Percentiles rank a stretch among this genome's conserved stretches.
Evolutionary conservation across 2,888 invertebrate species (phyloP).

Genomic region (Mythimna vitellina): DNA sequence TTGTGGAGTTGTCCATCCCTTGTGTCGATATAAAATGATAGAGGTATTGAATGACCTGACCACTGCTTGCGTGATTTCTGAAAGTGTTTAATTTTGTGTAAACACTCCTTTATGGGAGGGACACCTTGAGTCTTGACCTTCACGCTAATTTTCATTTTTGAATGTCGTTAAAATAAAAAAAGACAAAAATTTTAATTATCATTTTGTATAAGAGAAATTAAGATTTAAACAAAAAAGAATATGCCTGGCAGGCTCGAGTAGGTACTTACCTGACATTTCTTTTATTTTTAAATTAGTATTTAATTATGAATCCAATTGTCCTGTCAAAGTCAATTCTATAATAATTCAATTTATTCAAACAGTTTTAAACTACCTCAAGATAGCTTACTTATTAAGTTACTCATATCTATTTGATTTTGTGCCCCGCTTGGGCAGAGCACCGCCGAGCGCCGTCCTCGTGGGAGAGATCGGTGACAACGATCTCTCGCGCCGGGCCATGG

Average conservation of each 20-base stretch:
- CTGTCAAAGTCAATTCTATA: constrained; percentile 12
- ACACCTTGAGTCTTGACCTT: neutral
- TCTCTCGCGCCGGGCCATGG: too few relatives aligned
- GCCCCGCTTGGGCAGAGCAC: too few relatives aligned
- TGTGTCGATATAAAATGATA: constrained; percentile 31
- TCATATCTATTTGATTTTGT: too few relatives aligned
- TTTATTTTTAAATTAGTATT: constrained; percentile 17
- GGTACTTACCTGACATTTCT: constrained; percentile 20
- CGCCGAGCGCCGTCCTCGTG: too few relatives aligned
- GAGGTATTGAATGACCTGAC: constrained; percentile 27
- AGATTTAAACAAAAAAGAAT: constrained; percentile 1
- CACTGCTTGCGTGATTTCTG: constrained; percentile 2
- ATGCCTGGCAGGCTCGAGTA: neutral
- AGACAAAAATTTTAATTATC: neutral
- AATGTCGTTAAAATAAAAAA: neutral
- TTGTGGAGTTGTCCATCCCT: too few relatives aligned
- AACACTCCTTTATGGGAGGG: too few relatives aligned
- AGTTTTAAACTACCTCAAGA: neutral
- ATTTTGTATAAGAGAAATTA: neutral
- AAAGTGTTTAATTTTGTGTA: neutral
- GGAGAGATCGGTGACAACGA: too few relatives aligned
- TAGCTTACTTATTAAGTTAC: neutral
- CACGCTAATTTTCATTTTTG: neutral
- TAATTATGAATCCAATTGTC: constrained; percentile 31
- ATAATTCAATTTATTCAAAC: neutral